phyloP scores from a whole-genome alignment of 2,113 vertebrate genomes.

The Pedetes capensis region DNA sequence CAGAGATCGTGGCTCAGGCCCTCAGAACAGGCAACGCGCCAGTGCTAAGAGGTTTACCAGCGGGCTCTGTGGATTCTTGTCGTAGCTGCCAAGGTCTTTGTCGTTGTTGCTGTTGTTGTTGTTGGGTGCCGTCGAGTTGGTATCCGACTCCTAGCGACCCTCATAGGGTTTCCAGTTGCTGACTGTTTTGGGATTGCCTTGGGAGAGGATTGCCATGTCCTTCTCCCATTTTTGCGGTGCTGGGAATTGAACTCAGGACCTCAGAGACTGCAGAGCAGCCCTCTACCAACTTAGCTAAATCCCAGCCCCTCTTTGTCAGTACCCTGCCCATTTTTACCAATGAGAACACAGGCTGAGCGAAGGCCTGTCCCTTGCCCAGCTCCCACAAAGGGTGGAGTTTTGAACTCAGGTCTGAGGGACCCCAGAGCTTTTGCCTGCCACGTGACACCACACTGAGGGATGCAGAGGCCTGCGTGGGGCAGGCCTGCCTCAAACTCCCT shows the following conservation, averaged over 20 bases:
- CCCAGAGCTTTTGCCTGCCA: not conserved
- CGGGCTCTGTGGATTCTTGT: not conserved
- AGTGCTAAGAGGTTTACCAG: not conserved
- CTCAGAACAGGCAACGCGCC: fast-evolving
- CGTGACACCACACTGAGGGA: fast-evolving
- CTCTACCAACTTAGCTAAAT: too few relatives aligned
- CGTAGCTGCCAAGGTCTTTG: not conserved
- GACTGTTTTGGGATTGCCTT: too few relatives aligned
- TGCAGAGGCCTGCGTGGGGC: not conserved
- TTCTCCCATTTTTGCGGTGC: too few relatives aligned
- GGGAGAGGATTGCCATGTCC: too few relatives aligned
- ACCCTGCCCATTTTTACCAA: not conserved
- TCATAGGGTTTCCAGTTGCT: too few relatives aligned
- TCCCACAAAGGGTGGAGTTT: not conserved
- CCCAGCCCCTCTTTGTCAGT: too few relatives aligned
- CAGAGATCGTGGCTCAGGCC: not conserved
- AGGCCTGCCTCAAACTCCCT: not conserved
- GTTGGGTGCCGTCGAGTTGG: too few relatives aligned
- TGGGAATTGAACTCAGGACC: too few relatives aligned
- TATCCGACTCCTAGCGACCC: too few relatives aligned
- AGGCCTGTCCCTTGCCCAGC: not conserved
- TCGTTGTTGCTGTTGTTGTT: too few relatives aligned
- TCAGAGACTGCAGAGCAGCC: too few relatives aligned
- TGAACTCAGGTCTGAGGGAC: not conserved
- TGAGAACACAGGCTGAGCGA: not conserved